Conservation (phyloP, 2,888 invertebrate species). For the Dichetophora obliterata region DNA sequence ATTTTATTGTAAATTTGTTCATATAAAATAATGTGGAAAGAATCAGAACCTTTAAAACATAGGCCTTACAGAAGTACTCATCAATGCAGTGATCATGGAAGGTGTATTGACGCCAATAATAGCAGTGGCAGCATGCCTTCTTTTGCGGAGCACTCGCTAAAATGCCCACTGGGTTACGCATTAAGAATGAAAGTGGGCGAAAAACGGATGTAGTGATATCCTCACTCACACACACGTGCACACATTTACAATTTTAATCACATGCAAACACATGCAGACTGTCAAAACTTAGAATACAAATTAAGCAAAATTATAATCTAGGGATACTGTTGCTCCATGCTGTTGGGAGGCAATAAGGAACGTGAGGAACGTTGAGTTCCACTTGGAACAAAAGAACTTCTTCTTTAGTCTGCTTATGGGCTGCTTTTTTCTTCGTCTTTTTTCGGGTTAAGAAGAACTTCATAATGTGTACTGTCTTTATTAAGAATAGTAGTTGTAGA, state of each 20-base stretch:
- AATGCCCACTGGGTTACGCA: background rate
- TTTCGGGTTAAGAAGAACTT: background rate
- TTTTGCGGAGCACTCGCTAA: too few species aligned
- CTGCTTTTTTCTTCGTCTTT: background rate
- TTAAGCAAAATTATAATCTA: conserved; percentile 34
- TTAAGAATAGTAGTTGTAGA: background rate
- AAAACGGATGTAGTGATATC: background rate
- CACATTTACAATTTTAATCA: background rate
- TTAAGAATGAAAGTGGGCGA: background rate
- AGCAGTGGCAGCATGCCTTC: too few species aligned
- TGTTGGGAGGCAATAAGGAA: background rate
- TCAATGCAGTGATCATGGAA: too few species aligned
- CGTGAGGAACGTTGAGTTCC: too few species aligned
- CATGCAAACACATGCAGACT: background rate
- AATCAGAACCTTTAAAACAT: too few species aligned
- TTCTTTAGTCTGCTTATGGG: background rate
- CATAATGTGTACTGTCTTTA: background rate
- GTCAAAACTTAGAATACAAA: conserved; percentile 27
- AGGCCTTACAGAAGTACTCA: too few species aligned
- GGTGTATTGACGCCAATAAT: too few species aligned
- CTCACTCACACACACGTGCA: background rate
- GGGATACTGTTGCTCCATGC: background rate
- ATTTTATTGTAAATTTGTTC: too few species aligned
- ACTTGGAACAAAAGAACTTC: background rate
- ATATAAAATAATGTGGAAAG: too few species aligned